These are phyloP conservation scores for Phrynosoma platyrhinos DNA, from an alignment of 2,113 vertebrate genomes.

Conservation along the genomic window DNA sequence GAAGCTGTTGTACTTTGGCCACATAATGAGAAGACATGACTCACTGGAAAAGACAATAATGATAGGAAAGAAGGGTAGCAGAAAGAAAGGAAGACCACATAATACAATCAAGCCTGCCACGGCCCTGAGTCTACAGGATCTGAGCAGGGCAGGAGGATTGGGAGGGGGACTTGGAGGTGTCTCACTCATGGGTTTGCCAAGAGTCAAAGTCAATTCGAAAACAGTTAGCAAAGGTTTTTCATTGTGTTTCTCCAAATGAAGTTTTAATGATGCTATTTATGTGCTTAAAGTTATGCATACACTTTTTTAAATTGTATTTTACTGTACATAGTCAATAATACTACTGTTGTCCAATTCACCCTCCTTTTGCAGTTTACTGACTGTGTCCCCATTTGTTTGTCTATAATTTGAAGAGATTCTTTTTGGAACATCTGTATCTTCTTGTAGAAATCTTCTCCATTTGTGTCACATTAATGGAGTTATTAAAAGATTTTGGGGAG, in stretches of 20 bases:
- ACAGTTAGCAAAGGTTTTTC: neutral
- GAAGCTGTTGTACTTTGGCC: too few species aligned
- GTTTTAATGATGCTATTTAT: neutral
- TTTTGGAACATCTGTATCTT: neutral
- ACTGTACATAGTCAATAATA: neutral
- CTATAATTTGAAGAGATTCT: conserved; percentile 8
- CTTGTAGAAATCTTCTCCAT: conserved; percentile 4
- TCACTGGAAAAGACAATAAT: too few species aligned
- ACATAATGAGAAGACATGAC: too few species aligned
- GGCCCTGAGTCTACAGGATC: too few species aligned
- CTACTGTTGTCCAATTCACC: neutral
- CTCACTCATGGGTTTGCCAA: too few species aligned
- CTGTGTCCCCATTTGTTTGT: neutral
- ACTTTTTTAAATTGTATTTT: neutral
- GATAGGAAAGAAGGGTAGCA: too few species aligned
- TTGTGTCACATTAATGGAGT: conserved; percentile 13
- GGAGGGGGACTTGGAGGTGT: too few species aligned
- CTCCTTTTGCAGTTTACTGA: neutral
- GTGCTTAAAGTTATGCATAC: neutral
- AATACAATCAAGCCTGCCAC: too few species aligned
- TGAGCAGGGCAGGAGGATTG: too few species aligned
- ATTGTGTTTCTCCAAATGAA: too few species aligned
- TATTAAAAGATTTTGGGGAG: conserved; percentile 3
- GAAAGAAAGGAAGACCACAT: too few species aligned
- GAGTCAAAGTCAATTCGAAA: too few species aligned